Percentiles rank a stretch among this genome's conserved stretches.
Conservation (phyloP, 1,140 invertebrate species). For the Lycorma delicatula region DNA sequence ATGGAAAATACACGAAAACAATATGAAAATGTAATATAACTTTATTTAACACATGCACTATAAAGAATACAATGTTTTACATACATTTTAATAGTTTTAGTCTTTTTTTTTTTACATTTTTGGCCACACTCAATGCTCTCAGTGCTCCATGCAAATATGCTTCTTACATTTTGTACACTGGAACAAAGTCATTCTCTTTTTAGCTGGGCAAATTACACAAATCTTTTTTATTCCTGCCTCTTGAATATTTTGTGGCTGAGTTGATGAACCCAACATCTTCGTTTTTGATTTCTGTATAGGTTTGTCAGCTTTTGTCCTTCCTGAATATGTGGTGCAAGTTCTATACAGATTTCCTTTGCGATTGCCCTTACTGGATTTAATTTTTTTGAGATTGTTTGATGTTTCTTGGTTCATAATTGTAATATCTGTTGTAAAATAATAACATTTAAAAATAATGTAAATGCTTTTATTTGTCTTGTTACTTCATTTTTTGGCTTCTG, state of each 20-base stretch:
- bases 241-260: neutral
- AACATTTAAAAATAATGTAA: neutral
- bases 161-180: neutral
- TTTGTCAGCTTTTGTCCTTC: neutral
- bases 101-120: neutral
- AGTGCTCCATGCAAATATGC: neutral
- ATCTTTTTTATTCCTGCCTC: neutral
- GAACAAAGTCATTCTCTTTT: neutral
- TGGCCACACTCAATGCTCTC: neutral
- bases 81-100: neutral
- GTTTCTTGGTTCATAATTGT: neutral
- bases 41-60: neutral
- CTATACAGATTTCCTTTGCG: no score
- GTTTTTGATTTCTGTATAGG: neutral
- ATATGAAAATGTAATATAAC: neutral
- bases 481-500: constrained; percentile 1
- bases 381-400: neutral
- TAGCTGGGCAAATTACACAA: neutral
- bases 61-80: no score
- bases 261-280: no score
- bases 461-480: neutral
- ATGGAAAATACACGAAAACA: neutral
- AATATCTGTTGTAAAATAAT: neutral
- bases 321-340: neutral
- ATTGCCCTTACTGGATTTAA: no score